Conservation (phyloP, 2,888 invertebrate genomes). For the Dicyrtomina minuta region DNA sequence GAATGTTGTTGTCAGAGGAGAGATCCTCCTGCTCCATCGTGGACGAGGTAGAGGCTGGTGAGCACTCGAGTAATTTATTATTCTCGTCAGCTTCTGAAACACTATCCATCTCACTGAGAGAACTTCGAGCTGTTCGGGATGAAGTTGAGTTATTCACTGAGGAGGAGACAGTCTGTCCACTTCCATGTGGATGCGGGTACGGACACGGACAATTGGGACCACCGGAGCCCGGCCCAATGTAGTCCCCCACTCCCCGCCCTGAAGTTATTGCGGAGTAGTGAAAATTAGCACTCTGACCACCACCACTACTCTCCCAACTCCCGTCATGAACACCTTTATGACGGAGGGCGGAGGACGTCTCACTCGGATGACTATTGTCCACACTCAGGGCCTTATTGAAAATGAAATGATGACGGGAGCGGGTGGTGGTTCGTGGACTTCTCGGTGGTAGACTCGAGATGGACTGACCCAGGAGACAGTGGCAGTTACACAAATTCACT, state of each 20-base stretch:
- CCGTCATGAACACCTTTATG: background rate
- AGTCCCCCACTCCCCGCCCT: conserved; percentile 10
- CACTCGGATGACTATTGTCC: conserved; percentile 34
- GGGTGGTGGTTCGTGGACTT: conserved; percentile 25
- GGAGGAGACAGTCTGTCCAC: conserved; percentile 21
- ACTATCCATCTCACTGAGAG: conserved; percentile 34
- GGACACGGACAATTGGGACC: background rate
- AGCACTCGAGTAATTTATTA: conserved; percentile 31
- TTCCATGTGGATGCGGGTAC: background rate
- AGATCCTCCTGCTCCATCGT: conserved; percentile 17
- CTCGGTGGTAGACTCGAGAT: conserved; percentile 26
- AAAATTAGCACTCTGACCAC: background rate
- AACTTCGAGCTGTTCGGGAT: conserved; percentile 33
- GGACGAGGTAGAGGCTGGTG: conserved; percentile 19
- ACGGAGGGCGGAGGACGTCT: background rate
- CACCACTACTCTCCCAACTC: background rate
- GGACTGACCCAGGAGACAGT: conserved; percentile 33
- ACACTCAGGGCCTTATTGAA: conserved; percentile 33
- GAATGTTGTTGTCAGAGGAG: conserved; percentile 7
- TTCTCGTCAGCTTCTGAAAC: conserved; percentile 33
- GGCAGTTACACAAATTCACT: conserved; percentile 39
- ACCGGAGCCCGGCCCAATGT: background rate
- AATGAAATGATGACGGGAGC: conserved; percentile 33
- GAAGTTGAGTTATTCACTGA: conserved; percentile 39
- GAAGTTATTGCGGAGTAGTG: too few species aligned